Evolutionary conservation across 2,113 vertebrate genomes (phyloP).

Genomic region (Morone chrysops): DNA sequence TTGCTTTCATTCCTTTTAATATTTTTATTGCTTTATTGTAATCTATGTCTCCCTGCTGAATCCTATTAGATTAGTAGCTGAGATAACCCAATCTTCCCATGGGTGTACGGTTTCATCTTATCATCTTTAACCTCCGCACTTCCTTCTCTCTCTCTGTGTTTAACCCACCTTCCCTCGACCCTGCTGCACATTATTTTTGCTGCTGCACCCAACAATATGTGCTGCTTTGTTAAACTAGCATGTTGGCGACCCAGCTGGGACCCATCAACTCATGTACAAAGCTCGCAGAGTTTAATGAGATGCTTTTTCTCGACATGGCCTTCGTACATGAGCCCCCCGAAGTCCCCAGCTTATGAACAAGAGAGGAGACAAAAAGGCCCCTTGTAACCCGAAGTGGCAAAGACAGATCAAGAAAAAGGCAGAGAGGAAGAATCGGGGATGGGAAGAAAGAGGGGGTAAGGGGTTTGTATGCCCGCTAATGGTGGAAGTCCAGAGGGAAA

Average conservation of each 20-base stretch:
- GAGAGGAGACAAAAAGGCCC: constrained; percentile 28
- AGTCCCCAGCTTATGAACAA: constrained; percentile 29
- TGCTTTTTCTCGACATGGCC: not conserved
- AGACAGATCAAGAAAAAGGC: constrained; percentile 42
- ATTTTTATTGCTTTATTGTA: constrained; percentile 32
- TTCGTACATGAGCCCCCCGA: constrained; percentile 22
- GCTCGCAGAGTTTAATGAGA: constrained; percentile 36
- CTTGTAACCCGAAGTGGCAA: constrained; percentile 24
- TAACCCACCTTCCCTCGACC: constrained; percentile 6
- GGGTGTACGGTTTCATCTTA: constrained; percentile 37
- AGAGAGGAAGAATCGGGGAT: not conserved
- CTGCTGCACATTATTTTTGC: not conserved
- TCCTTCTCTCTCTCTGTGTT: constrained; percentile 18
- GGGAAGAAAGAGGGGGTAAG: not conserved
- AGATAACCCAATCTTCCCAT: constrained; percentile 28
- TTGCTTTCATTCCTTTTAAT: constrained; percentile 33
- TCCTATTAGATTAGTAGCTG: constrained; percentile 30
- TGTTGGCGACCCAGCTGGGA: constrained; percentile 34
- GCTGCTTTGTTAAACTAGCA: constrained; percentile 53
- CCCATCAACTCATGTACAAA: constrained; percentile 25
- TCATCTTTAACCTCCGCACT: constrained; percentile 51
- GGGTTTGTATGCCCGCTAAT: constrained; percentile 42
- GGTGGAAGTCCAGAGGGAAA: constrained; percentile 47
- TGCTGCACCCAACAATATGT: not conserved
- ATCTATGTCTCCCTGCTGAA: constrained; percentile 36